phyloP scores from a whole-genome alignment of 2,113 vertebrate genomes.

The Phoenicopterus ruber region DNA sequence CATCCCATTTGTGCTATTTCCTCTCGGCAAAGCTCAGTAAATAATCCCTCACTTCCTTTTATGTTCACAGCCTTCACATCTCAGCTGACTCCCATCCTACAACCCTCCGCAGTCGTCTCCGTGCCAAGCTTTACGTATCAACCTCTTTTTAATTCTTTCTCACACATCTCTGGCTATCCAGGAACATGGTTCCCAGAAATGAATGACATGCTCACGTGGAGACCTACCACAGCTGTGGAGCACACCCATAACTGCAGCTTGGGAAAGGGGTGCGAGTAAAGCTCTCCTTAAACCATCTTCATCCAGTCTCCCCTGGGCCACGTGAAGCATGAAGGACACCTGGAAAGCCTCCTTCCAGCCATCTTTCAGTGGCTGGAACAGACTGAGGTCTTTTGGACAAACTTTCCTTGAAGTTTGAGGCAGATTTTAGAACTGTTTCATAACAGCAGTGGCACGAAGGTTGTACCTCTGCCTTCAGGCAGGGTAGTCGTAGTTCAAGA shows the following conservation, averaged over 20 bases:
- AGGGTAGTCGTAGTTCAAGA: not conserved
- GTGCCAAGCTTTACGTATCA: not conserved
- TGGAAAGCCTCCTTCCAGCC: not conserved
- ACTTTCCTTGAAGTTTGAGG: not conserved
- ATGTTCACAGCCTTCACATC: not conserved
- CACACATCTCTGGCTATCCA: not conserved
- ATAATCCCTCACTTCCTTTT: not conserved
- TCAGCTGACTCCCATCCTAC: not conserved
- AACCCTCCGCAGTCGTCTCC: not conserved
- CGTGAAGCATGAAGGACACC: not conserved
- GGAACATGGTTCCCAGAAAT: not conserved
- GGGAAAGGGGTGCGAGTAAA: not conserved
- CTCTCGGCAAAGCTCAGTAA: not conserved
- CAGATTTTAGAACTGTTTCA: not conserved
- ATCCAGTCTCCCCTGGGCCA: not conserved
- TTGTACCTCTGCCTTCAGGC: not conserved
- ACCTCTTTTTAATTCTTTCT: not conserved
- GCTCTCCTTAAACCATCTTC: not conserved
- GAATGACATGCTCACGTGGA: not conserved
- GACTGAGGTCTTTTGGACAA: not conserved
- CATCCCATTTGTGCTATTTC: not conserved
- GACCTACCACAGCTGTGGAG: not conserved
- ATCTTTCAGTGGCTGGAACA: not conserved
- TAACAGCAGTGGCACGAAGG: not conserved
- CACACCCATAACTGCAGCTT: not conserved